Evolutionary conservation across 1,140 invertebrate genomes (phyloP).

Genomic region (Diachasmimorpha longicaudata): DNA sequence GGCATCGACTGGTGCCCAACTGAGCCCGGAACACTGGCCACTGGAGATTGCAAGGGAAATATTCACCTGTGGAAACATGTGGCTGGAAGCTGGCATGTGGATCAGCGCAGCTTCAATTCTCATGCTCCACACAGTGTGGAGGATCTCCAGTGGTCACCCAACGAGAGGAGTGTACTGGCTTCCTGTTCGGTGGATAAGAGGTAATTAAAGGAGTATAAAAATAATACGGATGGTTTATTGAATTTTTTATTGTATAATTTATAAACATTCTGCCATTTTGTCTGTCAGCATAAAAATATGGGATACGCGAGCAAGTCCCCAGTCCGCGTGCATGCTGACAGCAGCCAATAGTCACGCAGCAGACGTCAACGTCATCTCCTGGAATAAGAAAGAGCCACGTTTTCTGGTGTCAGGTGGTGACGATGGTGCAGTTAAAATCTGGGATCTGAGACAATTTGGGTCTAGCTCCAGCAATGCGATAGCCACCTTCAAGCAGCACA

Average conservation of each 20-base stretch:
- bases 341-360: constrained; percentile 83
- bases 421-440: constrained; percentile 92
- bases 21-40: constrained; percentile 80
- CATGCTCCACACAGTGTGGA: constrained; percentile 91
- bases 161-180: constrained; percentile 90
- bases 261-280: too few species aligned
- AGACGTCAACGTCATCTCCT: constrained; percentile 98
- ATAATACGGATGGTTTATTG: too few species aligned
- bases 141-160: constrained; percentile 99
- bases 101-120: constrained; percentile 84
- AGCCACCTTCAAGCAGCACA: constrained; percentile 94
- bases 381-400: constrained; percentile 87
- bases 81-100: constrained; percentile 84
- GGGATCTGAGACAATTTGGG: constrained; percentile 93
- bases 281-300: constrained; percentile 79
- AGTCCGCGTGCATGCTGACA: constrained; percentile 93
- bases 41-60: constrained; percentile 87
- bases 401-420: constrained; percentile 79
- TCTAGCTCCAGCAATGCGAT: constrained; percentile 75
- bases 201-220: too few species aligned
- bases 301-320: constrained; percentile 85
- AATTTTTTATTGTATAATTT: too few species aligned
- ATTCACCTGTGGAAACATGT: constrained; percentile 92
- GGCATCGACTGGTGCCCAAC: constrained; percentile 91
- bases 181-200: constrained; percentile 95